These are phyloP conservation scores for Ephestia elutella DNA, from an alignment of 1,140 invertebrate species.

Conservation along the genomic window DNA sequence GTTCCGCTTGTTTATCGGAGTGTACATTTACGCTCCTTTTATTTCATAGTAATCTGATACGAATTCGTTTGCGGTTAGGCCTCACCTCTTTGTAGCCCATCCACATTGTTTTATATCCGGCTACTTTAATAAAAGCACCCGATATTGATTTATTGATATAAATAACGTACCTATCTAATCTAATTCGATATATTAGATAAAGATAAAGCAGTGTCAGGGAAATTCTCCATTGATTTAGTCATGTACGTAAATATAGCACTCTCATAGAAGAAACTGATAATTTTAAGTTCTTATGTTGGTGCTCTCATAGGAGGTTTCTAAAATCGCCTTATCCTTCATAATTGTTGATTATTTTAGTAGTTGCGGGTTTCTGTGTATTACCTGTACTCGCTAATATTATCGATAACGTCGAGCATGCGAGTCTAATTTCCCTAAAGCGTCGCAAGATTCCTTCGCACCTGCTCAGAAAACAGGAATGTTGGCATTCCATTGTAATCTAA, in stretches of 20 bases:
- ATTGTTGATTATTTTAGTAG: no score
- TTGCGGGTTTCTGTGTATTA: neutral
- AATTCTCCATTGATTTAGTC: neutral
- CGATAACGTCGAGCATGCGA: neutral
- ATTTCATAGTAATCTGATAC: constrained; percentile 46
- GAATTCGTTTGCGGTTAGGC: constrained; percentile 26
- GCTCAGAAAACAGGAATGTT: constrained; percentile 31
- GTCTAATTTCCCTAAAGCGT: constrained; percentile 26
- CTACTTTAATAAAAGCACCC: constrained; percentile 11
- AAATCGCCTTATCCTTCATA: no score
- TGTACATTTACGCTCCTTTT: constrained; percentile 55
- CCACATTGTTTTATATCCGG: neutral
- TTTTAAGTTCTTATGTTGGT: no score
- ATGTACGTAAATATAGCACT: neutral
- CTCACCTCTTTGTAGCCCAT: constrained; percentile 23
- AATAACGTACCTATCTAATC: neutral
- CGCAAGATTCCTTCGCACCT: constrained; percentile 26
- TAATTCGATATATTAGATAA: neutral
- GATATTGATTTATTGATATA: constrained; percentile 31
- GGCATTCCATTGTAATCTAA: constrained; percentile 36
- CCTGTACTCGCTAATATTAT: neutral
- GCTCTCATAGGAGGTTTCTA: no score
- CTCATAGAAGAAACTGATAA: no score
- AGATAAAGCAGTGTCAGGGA: neutral
- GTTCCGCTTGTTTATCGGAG: constrained; percentile 52